phyloP scores from a whole-genome alignment of 2,888 invertebrate species.

The Tetramorium bicarinatum region DNA sequence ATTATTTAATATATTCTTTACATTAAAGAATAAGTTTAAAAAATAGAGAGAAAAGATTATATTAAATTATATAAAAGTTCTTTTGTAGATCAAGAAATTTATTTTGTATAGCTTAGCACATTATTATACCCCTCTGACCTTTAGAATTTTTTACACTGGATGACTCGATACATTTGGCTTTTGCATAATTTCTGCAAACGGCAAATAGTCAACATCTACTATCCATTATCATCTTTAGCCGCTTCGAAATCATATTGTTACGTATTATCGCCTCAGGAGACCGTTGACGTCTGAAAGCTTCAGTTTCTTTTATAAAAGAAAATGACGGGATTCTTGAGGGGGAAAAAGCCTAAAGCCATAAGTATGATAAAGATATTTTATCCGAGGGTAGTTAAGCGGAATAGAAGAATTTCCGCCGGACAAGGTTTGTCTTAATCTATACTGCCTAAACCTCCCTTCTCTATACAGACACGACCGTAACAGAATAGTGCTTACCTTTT shows the following conservation, averaged over 20 bases:
- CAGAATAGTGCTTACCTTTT: neutral
- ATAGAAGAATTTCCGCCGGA: slow-evolving; percentile 3
- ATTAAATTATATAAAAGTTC: slow-evolving; percentile 2
- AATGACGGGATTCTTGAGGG: neutral
- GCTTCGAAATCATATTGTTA: neutral
- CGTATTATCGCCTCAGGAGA: neutral
- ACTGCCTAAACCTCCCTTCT: neutral
- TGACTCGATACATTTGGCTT: neutral
- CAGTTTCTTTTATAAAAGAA: slow-evolving; percentile 11
- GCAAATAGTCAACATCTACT: neutral
- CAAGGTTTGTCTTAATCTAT: slow-evolving; percentile 40
- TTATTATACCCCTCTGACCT: neutral
- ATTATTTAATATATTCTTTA: neutral
- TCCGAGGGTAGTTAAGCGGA: neutral
- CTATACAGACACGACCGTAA: slow-evolving; percentile 10
- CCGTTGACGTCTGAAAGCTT: neutral
- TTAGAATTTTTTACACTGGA: neutral
- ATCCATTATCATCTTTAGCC: neutral
- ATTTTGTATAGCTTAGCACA: neutral
- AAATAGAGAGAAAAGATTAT: neutral
- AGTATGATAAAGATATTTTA: slow-evolving; percentile 27
- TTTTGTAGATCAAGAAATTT: neutral
- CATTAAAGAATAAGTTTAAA: neutral
- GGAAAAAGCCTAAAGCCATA: neutral
- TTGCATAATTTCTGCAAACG: slow-evolving; percentile 14